Base-by-base conservation (phyloP, 2,113 vertebrate species). In the Gila orcuttii region DNA sequence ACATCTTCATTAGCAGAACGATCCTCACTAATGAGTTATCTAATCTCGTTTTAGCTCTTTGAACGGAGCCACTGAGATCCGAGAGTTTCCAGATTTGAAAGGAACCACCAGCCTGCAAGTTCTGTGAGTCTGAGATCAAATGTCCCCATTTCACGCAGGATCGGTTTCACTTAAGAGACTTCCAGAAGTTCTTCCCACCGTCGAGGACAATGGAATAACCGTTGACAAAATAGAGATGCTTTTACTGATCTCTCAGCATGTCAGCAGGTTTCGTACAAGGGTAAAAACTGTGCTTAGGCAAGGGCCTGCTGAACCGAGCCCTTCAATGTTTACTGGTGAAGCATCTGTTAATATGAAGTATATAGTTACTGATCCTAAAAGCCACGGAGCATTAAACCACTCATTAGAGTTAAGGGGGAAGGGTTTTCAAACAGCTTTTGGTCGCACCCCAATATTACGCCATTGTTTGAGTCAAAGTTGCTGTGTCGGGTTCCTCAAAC, bases 101-200 rank as follows among this genome's bases (percentile, higher is more conserved):
- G 97, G 97, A 94, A 98, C 97, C 90, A 97, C 95, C 88, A 98
- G 96, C 91, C 94, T 99, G 91, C 96, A 98, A 95, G 96, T 96
- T 89, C 91, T 99, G 97, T 98, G 93, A 96, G 97, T 96, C 84
- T 89, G 80, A 71, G 82, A 83, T 83, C 82, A 83, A 74, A 83
- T 83, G 23, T 83, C 82, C 47, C 66, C 82, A 52, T 47, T 33
- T 85, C 79, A 69, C 13, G 39, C 42, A 19, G 66, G 50, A 52
- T 85, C 83, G 31, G 68, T 33, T 87, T 45, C 71, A 66, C 42
- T 59, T 79, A 80, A 83, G 82, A 83, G 82, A 83, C 68, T 83
- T 73, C 31, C 21, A 57, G 82, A 57, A 59, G 82, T 59, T 83
- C 82, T 83, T 83, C 82, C 82, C 82, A 83, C 82, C 82, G 21